These are phyloP conservation scores for Brachymystax lenok DNA, from an alignment of 2,797 vertebrate species.

Conservation along the genomic window DNA sequence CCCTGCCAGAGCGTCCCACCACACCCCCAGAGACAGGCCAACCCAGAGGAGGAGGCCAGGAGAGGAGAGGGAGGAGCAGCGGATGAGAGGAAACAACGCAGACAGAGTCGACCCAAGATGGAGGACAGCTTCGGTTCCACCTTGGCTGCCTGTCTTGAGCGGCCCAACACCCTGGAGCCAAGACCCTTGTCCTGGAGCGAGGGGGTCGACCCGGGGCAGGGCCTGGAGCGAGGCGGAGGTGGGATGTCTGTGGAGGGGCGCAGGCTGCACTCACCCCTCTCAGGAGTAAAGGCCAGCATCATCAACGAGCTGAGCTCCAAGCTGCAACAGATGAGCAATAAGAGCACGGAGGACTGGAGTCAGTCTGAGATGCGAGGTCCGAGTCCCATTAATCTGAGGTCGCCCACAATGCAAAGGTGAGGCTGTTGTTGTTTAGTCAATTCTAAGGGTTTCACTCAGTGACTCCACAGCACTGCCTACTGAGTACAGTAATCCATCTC, in stretches of 20 bases:
- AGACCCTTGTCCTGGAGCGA: conserved; percentile 58
- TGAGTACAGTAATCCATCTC: conserved; percentile 12
- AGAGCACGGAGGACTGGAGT: conserved; percentile 78
- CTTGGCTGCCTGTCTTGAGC: conserved; percentile 70
- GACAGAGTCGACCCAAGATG: conserved; percentile 57
- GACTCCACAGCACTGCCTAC: not conserved
- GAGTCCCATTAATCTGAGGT: conserved; percentile 53
- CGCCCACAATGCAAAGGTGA: conserved; percentile 75
- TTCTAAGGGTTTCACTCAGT: not conserved
- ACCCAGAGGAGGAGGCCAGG: conserved; percentile 62
- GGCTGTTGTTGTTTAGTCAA: conserved; percentile 21
- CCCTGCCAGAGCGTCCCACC: conserved; percentile 42
- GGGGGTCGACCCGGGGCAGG: conserved; percentile 42
- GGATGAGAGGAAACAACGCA: conserved; percentile 54
- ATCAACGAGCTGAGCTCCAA: conserved; percentile 92
- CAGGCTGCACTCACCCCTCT: conserved; percentile 77
- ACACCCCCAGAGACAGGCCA: conserved; percentile 67
- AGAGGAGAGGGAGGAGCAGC: conserved; percentile 41
- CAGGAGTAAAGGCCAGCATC: conserved; percentile 89
- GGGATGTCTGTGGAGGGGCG: conserved; percentile 68
- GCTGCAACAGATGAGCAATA: conserved; percentile 87
- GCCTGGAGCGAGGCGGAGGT: conserved; percentile 48
- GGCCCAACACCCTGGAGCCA: conserved; percentile 57
- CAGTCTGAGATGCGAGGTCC: not conserved
- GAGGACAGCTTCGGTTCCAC: conserved; percentile 66